Conservation (phyloP, 1,140 invertebrate species). For the Conopomorpha cramerella region DNA sequence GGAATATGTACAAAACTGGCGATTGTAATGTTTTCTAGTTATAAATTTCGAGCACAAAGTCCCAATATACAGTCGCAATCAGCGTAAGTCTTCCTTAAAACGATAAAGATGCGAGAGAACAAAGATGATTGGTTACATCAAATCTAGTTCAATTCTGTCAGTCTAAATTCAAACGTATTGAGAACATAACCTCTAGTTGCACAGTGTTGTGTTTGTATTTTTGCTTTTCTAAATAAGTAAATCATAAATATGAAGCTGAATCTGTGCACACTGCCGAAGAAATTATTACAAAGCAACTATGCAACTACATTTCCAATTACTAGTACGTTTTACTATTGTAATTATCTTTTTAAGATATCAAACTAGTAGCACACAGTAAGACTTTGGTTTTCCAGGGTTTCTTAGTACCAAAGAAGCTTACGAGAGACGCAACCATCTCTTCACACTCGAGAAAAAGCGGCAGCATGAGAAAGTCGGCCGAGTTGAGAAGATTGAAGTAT, state of each 20-base stretch:
- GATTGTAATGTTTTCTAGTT: too few species aligned
- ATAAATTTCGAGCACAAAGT: too few species aligned
- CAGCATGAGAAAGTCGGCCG: slow-evolving; percentile 74
- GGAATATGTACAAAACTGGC: too few species aligned
- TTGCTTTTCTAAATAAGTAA: too few species aligned
- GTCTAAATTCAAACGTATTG: too few species aligned
- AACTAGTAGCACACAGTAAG: background rate
- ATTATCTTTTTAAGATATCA: background rate
- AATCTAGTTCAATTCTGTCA: too few species aligned
- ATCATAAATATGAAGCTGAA: slow-evolving; percentile 15
- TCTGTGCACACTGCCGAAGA: slow-evolving; percentile 10
- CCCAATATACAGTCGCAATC: too few species aligned
- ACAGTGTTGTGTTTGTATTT: too few species aligned
- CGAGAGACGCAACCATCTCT: slow-evolving; percentile 70
- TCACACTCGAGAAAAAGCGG: slow-evolving; percentile 76
- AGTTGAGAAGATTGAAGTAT: slow-evolving; percentile 91
- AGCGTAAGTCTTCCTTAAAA: too few species aligned
- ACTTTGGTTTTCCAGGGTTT: slow-evolving; percentile 26
- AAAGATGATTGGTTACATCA: too few species aligned
- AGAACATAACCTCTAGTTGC: too few species aligned
- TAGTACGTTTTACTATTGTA: slow-evolving; percentile 6
- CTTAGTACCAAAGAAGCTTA: slow-evolving; percentile 42
- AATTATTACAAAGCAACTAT: slow-evolving; percentile 6
- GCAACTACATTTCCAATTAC: slow-evolving; percentile 5
- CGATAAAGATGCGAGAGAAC: too few species aligned